A percentile compares a stretch with the other conserved stretches of the same genome.
phyloP scores from a whole-genome alignment of 1,140 invertebrate species.

The Pogonomyrmex barbatus region DNA sequence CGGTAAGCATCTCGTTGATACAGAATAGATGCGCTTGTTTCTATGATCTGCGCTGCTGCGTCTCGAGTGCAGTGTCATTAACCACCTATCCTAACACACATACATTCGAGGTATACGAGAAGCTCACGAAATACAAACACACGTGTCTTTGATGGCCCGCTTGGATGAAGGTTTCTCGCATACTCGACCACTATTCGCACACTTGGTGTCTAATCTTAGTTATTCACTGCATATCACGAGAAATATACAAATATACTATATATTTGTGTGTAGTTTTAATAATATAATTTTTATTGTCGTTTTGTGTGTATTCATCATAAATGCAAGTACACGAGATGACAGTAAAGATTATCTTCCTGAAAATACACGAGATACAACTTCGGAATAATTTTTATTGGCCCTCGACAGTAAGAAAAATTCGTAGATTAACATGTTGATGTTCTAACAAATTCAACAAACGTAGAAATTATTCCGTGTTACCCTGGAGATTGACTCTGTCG shows the following conservation, averaged over 20 bases:
- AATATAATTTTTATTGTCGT: slow-evolving; percentile 10
- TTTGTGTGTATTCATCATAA: too few relatives aligned
- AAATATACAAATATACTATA: not conserved
- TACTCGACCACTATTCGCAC: not conserved
- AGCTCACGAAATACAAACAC: not conserved
- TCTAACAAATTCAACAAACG: not conserved
- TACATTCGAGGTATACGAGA: not conserved
- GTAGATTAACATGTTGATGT: not conserved
- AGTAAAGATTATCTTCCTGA: not conserved
- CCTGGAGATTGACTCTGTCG: not conserved
- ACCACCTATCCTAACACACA: not conserved
- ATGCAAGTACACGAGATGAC: not conserved
- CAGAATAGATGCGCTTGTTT: not conserved
- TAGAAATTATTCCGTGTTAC: not conserved
- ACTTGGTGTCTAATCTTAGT: slow-evolving; percentile 6
- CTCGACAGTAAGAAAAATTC: not conserved
- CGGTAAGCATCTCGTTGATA: slow-evolving; percentile 41
- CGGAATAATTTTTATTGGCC: slow-evolving; percentile 3
- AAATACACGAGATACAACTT: not conserved
- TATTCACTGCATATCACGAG: slow-evolving; percentile 1
- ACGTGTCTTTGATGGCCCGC: not conserved
- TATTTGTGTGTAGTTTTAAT: not conserved
- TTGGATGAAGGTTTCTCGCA: not conserved
- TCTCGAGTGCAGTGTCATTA: slow-evolving; percentile 43
- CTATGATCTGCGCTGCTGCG: slow-evolving; percentile 65